These are phyloP conservation scores for Microcaecilia unicolor DNA, from an alignment of 2,797 vertebrate species.

Conservation along the genomic window DNA sequence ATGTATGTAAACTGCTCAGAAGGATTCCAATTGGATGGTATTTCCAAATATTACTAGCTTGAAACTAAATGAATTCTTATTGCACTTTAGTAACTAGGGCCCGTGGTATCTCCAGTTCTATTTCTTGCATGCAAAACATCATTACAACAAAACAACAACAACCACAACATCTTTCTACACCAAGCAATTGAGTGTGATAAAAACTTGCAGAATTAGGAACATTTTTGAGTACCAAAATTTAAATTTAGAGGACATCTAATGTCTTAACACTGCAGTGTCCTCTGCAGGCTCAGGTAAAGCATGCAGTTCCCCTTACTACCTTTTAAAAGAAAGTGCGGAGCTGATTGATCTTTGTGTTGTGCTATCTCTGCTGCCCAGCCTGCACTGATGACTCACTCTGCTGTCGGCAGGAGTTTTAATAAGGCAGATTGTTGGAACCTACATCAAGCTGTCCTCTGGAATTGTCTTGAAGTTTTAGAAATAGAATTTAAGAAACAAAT, in stretches of 20 bases:
- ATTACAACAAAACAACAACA: no score
- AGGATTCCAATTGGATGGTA: no score
- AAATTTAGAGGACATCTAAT: background rate
- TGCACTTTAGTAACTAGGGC: no score
- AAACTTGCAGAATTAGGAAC: background rate
- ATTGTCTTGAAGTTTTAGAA: slow-evolving; percentile 8
- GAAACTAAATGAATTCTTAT: no score
- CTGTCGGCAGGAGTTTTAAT: background rate
- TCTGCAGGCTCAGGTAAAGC: background rate
- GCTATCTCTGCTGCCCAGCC: background rate
- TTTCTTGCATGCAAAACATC: no score
- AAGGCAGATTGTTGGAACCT: background rate
- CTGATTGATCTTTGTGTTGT: accelerated
- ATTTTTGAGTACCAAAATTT: background rate
- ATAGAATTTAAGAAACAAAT: slow-evolving; percentile 1
- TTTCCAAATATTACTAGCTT: no score
- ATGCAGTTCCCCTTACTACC: accelerated
- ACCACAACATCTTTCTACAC: no score
- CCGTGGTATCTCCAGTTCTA: no score
- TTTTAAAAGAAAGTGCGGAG: background rate
- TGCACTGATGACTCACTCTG: background rate
- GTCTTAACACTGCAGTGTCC: accelerated
- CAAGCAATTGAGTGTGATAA: no score
- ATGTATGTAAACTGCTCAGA: no score
- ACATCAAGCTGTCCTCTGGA: slow-evolving; percentile 2